These are phyloP conservation scores for Prionace glauca DNA, from an alignment of 2,797 vertebrate species.

Conservation along the genomic window DNA sequence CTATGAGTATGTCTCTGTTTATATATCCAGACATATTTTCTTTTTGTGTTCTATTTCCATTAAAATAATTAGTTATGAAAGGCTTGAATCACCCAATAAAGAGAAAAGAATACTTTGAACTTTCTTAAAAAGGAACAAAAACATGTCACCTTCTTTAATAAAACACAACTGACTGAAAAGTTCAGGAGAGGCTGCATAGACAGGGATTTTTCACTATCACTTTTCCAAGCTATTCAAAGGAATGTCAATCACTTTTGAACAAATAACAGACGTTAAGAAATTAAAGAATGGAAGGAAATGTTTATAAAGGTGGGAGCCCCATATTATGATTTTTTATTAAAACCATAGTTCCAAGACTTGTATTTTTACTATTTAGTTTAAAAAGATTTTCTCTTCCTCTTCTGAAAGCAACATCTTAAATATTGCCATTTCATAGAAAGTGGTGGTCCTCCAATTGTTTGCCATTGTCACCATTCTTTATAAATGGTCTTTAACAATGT, in stretches of 20 bases:
- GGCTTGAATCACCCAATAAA: conserved; percentile 12
- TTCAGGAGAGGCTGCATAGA: background rate
- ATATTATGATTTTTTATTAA: background rate
- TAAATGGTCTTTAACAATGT: background rate
- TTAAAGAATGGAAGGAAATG: background rate
- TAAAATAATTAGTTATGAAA: conserved; percentile 28
- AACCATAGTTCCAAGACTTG: background rate
- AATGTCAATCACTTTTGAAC: background rate
- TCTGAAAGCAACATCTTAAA: background rate
- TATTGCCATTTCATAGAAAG: background rate
- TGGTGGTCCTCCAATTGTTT: background rate
- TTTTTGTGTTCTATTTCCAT: conserved; percentile 14
- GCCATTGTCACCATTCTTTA: background rate
- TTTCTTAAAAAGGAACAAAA: conserved; percentile 2
- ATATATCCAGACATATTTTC: conserved; percentile 22
- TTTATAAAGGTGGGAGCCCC: too few relatives aligned
- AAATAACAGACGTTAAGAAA: background rate
- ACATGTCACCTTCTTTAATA: conserved; percentile 29
- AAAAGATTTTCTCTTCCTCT: background rate
- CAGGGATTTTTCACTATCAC: background rate
- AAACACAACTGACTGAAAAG: conserved; percentile 17
- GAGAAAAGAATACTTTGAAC: conserved; percentile 9
- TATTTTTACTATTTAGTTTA: background rate
- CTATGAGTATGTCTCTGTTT: conserved; percentile 27
- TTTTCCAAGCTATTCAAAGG: background rate